Base-by-base conservation (phyloP, 1,140 invertebrate species). In the Zaprionus camerounensis region DNA sequence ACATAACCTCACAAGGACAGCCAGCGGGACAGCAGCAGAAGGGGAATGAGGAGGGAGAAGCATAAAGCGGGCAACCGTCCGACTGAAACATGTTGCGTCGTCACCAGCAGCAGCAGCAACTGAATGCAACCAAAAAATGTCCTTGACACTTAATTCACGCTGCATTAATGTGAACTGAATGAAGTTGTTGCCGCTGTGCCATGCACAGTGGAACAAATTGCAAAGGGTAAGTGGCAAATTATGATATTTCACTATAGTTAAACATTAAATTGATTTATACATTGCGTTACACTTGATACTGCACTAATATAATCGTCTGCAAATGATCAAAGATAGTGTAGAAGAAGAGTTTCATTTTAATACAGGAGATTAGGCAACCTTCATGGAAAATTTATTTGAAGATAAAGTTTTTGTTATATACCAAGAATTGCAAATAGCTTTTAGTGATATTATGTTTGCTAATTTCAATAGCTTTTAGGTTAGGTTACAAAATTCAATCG, bases 111-210 rank as follows among this genome's bases (percentile, higher is more conserved):
- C 13, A 44, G 41, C 41, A 46, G 41, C 69, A 76, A 67, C 78
- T 65, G 74, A 59, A 75, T 77, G 51, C 83, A 88, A 81, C 82
- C 86, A 85, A 90, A 90, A 90, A 90, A 82, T 90, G 85, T 90
- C 85, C 85, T 90, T 90, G 85, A 91, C 85, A 90, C 85, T 90
- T 90, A 90, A 90, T 91, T 90, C 85, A 90, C 85, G 86, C 86
- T 85, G 82, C 86, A 91, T 91, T 90, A 90, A 90, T 90, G 82
- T 72, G 86, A 86, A 85, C 82, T 85, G 87, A 91, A 90, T 90
- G 82, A 80, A 90, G 86, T 85, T 90, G 76, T 90, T 59, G 55
- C 53, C 53, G 20, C 26, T 51, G 20, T 51, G 20, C 46, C 41
- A 7, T 17, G 65, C 68, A 90, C 85, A 82, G 76, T 90, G 81